Percentiles rank a stretch among this genome's conserved stretches.
These are phyloP conservation scores for Ammospiza caudacuta DNA, from an alignment of 2,113 vertebrate genomes.

Conservation along the genomic window DNA sequence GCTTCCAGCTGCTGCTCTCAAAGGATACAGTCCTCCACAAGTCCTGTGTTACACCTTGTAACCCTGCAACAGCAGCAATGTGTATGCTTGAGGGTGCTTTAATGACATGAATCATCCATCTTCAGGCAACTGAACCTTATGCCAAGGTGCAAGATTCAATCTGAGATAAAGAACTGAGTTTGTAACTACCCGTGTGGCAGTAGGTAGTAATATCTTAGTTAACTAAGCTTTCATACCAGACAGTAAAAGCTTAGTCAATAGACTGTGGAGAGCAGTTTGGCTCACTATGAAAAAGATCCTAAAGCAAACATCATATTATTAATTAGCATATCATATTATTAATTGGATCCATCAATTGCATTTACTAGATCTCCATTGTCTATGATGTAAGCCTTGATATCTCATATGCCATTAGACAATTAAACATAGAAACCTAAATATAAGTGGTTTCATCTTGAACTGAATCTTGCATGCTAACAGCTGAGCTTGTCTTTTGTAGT, in stretches of 20 bases:
- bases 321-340: background rate
- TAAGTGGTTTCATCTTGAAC: background rate
- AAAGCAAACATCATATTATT: background rate
- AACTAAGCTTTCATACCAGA: background rate
- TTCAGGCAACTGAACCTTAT: background rate
- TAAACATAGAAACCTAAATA: background rate
- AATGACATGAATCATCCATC: background rate
- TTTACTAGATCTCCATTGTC: background rate
- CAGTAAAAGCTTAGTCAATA: background rate
- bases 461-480: background rate
- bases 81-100: background rate
- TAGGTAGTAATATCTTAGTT: background rate
- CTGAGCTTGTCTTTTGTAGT: background rate
- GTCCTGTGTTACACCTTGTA: background rate
- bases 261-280: background rate
- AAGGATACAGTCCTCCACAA: background rate
- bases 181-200: background rate
- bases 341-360: background rate
- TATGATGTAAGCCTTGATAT: background rate
- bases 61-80: background rate
- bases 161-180: background rate
- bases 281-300: background rate
- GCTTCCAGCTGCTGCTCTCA: background rate
- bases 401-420: background rate
- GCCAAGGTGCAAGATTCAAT: background rate